Percentiles rank a stretch among this genome's conserved stretches.
Evolutionary conservation across 2,797 vertebrate genomes (phyloP).

Genomic region (Threskiornis aethiopicus): DNA sequence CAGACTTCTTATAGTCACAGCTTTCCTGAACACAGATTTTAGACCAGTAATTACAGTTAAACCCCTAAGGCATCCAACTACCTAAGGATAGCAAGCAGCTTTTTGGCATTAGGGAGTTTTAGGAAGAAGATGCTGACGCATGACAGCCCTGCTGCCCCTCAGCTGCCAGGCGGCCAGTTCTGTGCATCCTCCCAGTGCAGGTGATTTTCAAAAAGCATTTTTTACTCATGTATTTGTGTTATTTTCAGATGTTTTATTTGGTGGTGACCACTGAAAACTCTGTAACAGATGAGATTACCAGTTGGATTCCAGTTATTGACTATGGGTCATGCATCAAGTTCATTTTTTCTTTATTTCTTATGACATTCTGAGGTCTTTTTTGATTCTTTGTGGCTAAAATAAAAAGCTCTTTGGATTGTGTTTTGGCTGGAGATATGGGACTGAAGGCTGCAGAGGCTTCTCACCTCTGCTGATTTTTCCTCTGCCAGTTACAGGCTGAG

Average conservation of each 20-base stretch:
- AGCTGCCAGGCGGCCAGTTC: neutral
- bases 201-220: neutral
- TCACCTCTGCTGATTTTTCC: neutral
- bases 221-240: neutral
- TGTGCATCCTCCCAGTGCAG: neutral
- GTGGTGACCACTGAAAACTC: neutral
- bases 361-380: neutral
- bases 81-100: neutral
- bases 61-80: neutral
- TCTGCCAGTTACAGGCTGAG: rapidly evolving
- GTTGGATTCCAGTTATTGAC: neutral
- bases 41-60: neutral
- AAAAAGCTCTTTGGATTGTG: neutral
- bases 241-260: neutral
- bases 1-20: neutral
- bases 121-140: neutral
- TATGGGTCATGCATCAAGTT: neutral
- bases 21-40: neutral
- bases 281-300: neutral
- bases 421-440: neutral
- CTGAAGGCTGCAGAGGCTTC: neutral
- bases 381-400: neutral
- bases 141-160: neutral
- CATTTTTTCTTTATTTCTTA: neutral
- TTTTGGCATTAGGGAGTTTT: neutral